Percentiles rank a stretch among this genome's conserved stretches.
phyloP scores from a whole-genome alignment of 2,113 vertebrate species.

The Sorex araneus region DNA sequence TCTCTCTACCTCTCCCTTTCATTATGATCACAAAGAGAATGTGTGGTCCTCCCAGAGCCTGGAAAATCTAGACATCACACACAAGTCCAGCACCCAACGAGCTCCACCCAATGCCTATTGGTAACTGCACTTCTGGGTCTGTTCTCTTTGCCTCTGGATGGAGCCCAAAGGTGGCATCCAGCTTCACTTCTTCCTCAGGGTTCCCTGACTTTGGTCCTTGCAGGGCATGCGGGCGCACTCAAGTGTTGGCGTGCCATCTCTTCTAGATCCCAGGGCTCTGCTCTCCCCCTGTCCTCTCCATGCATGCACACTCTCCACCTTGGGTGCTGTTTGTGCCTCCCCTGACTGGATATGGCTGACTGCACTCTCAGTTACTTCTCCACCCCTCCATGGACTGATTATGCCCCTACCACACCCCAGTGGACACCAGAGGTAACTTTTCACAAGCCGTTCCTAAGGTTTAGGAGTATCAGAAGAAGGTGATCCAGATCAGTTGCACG shows the following conservation, averaged over 20 bases:
- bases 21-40: background rate
- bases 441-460: background rate
- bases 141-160: background rate
- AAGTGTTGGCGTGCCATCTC: background rate
- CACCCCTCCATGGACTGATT: too few species aligned
- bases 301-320: too few species aligned
- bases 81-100: background rate
- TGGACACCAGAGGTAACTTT: background rate
- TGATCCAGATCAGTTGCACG: background rate
- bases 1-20: background rate
- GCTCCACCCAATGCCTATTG: accelerated
- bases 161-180: too few species aligned
- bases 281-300: background rate
- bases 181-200: background rate
- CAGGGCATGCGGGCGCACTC: too few species aligned
- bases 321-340: too few species aligned
- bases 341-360: too few species aligned
- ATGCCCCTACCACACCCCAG: too few species aligned
- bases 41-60: background rate
- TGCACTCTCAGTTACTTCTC: too few species aligned
- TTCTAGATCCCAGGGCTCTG: accelerated
- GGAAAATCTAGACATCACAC: background rate
- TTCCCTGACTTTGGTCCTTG: background rate
- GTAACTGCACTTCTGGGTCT: background rate
- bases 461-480: background rate